Conservation (phyloP, 2,113 vertebrate genomes). For the Phrynocephalus versicolor region DNA sequence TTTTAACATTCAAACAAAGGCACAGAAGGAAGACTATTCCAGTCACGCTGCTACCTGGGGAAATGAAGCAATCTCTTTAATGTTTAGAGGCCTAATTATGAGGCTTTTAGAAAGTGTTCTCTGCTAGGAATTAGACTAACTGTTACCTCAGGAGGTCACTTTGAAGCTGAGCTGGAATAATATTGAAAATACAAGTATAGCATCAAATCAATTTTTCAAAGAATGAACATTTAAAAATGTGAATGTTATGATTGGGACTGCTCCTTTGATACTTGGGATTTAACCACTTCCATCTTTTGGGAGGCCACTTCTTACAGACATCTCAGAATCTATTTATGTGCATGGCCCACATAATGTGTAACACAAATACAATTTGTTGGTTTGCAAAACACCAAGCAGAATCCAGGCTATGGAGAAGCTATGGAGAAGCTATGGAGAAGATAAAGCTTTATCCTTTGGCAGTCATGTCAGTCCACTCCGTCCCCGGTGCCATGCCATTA, state of each 20-base stretch:
- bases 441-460: not conserved
- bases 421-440: not conserved
- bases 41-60: slow-evolving; percentile 3
- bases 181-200: slow-evolving; percentile 22
- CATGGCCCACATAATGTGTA: not conserved
- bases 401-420: not conserved
- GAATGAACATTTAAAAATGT: slow-evolving; percentile 3
- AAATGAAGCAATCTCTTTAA: slow-evolving; percentile 53
- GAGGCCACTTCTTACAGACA: not conserved
- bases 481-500: too few species aligned
- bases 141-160: slow-evolving; percentile 36
- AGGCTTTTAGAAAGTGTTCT: slow-evolving; percentile 37
- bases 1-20: slow-evolving; percentile 43
- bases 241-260: slow-evolving; percentile 17
- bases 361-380: not conserved
- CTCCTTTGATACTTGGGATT: not conserved
- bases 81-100: not conserved
- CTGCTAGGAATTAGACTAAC: slow-evolving; percentile 43
- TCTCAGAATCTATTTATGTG: not conserved
- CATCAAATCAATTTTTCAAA: not conserved
- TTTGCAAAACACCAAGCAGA: not conserved
- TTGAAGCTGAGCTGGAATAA: slow-evolving; percentile 34
- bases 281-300: not conserved
- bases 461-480: too few species aligned
- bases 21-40: slow-evolving; percentile 34